Evolutionary conservation across 2,888 invertebrate genomes (phyloP).

Genomic region (Nemotelus pantherinus): DNA sequence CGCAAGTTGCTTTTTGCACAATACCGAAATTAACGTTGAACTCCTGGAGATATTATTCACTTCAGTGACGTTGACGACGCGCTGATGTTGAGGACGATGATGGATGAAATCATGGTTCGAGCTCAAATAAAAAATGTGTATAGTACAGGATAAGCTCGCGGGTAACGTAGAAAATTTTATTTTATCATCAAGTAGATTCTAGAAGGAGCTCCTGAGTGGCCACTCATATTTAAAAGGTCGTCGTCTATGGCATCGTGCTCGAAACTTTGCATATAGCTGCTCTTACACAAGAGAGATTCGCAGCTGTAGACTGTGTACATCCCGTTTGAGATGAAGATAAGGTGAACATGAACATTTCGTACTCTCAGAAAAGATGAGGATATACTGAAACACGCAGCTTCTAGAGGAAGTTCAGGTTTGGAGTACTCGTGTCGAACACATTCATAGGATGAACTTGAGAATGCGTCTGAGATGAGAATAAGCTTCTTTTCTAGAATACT

Average conservation of each 20-base stretch:
- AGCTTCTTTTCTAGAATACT: no score
- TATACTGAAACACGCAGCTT: background rate
- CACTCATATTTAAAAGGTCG: constrained; percentile 12
- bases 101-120: no score
- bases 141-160: background rate
- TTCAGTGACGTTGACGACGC: background rate
- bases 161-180: constrained; percentile 14
- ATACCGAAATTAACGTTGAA: background rate
- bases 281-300: no score
- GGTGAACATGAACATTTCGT: background rate
- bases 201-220: constrained; percentile 3
- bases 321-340: background rate
- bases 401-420: background rate
- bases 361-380: background rate
- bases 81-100: background rate
- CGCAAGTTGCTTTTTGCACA: background rate
- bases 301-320: no score
- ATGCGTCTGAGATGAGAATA: no score
- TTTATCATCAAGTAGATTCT: constrained; percentile 7
- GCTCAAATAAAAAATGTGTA: no score
- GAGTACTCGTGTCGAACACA: background rate
- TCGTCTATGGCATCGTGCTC: no score
- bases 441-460: background rate
- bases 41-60: background rate
- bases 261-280: no score